phyloP scores from a whole-genome alignment of 2,113 vertebrate genomes.

The Gnathonemus echidnorhynchus region DNA sequence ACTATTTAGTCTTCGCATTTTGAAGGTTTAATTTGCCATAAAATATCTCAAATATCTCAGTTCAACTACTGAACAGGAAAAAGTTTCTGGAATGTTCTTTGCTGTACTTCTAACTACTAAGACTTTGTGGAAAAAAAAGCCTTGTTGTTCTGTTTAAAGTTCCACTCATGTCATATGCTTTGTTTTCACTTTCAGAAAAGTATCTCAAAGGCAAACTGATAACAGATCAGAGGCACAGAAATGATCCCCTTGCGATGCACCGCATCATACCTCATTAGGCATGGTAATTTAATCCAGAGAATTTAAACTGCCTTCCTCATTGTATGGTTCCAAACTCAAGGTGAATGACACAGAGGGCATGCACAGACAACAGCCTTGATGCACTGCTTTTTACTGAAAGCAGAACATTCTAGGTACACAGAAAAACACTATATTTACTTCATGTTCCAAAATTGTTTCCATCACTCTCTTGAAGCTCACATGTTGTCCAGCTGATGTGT shows the following conservation, averaged over 20 bases:
- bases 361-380: background rate
- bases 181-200: background rate
- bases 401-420: background rate
- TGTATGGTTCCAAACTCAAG: background rate
- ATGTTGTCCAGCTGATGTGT: background rate
- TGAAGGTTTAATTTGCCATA: background rate
- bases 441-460: background rate
- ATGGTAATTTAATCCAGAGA: background rate
- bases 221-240: background rate
- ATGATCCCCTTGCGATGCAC: background rate
- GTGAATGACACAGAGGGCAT: background rate
- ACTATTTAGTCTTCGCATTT: background rate
- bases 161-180: background rate
- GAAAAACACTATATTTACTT: background rate
- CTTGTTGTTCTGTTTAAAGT: background rate
- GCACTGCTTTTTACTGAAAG: background rate
- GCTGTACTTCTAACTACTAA: background rate
- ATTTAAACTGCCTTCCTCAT: background rate
- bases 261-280: background rate
- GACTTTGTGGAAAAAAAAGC: background rate
- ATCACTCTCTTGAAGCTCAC: background rate
- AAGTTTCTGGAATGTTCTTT: background rate
- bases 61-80: background rate
- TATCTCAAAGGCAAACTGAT: background rate
- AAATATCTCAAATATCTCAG: background rate